Evolutionary conservation across 1,140 invertebrate genomes (phyloP).

Genomic region (Oreohelix idahoensis): DNA sequence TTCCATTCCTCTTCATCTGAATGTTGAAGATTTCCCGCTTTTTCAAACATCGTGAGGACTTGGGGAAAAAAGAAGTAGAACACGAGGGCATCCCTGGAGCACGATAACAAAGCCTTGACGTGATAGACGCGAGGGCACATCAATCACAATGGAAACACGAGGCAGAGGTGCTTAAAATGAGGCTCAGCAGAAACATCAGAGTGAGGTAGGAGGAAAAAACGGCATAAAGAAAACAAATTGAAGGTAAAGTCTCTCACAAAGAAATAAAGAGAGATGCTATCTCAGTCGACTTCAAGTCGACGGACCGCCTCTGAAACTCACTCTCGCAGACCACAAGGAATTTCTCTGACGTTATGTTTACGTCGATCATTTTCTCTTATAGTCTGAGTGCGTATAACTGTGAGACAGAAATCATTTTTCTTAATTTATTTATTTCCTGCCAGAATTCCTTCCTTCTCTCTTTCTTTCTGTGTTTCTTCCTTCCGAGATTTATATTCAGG

Average conservation of each 20-base stretch:
- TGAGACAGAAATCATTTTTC: too few species aligned
- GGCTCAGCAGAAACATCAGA: conserved; percentile 2
- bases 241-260: background rate
- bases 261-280: background rate
- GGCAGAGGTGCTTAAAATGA: conserved; percentile 1
- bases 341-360: background rate
- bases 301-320: background rate
- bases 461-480: too few species aligned
- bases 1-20: background rate
- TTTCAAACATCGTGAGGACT: background rate
- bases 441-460: too few species aligned
- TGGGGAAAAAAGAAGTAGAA: background rate
- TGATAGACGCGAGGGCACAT: background rate
- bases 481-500: too few species aligned
- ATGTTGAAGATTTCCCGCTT: background rate
- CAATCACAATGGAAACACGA: background rate
- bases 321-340: background rate
- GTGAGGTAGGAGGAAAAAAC: background rate
- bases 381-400: too few species aligned
- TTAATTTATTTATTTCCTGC: too few species aligned
- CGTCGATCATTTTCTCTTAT: too few species aligned
- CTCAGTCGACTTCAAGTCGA: background rate
- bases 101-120: conserved; percentile 12
- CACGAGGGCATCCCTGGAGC: conserved; percentile 8
- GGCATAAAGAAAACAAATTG: conserved; percentile 17